phyloP scores from a whole-genome alignment of 64 coral and sea anemone species.

The Dendronephthya gigantea region DNA sequence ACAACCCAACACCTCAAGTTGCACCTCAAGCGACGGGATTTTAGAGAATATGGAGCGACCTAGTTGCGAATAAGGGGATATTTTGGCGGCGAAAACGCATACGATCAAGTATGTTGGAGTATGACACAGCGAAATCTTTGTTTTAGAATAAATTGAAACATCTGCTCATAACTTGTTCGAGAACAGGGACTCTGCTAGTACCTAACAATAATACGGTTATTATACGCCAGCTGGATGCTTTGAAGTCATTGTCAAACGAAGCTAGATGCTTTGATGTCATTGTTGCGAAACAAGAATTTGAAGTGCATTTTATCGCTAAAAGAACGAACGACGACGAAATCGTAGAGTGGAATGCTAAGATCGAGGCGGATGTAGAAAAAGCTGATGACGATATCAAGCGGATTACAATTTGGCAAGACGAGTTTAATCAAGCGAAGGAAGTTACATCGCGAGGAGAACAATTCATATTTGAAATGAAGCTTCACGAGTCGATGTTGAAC shows the following conservation, averaged over 20 bases:
- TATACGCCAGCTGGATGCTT: not conserved
- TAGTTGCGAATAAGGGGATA: not conserved
- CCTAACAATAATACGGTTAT: not conserved
- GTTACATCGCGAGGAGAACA: not conserved
- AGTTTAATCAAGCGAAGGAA: not conserved
- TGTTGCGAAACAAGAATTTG: not conserved
- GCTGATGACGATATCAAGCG: not conserved
- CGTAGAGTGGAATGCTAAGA: not conserved
- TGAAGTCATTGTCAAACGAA: not conserved
- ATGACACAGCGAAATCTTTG: not conserved
- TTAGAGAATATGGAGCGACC: not conserved
- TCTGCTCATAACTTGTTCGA: not conserved
- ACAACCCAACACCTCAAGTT: too few species aligned
- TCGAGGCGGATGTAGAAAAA: not conserved
- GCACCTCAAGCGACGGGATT: conserved; percentile 6
- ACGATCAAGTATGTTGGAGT: not conserved
- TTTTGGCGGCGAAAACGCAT: not conserved
- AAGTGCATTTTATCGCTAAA: not conserved
- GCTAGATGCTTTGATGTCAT: too few species aligned
- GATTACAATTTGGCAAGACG: not conserved
- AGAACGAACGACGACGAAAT: not conserved
- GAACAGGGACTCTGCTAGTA: not conserved
- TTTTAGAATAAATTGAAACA: not conserved
- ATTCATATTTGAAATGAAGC: not conserved
- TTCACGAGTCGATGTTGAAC: not conserved